phyloP scores from a whole-genome alignment of 2,797 vertebrate genomes.

The Pangasius djambal region DNA sequence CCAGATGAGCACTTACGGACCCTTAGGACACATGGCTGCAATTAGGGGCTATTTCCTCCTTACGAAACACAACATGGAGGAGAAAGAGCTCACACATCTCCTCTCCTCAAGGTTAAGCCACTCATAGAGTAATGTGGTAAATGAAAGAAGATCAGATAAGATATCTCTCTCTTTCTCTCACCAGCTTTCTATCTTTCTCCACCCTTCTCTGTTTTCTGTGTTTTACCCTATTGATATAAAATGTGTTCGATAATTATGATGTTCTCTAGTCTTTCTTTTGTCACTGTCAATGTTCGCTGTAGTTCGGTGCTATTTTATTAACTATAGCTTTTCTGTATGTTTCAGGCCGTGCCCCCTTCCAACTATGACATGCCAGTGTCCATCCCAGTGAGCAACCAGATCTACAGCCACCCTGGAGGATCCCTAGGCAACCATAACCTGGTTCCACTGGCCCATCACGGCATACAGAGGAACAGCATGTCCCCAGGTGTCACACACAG shows the following conservation, averaged over 20 bases:
- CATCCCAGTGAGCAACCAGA: constrained; percentile 97
- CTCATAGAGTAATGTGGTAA: constrained; percentile 74
- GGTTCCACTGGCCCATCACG: constrained; percentile 93
- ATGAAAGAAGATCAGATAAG: constrained; percentile 58
- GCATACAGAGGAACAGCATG: constrained; percentile 99
- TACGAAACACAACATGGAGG: constrained; percentile 78
- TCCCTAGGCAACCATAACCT: constrained; percentile 97
- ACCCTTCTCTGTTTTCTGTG: not conserved
- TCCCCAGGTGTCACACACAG: constrained; percentile 98
- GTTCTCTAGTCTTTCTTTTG: not conserved
- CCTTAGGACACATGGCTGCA: constrained; percentile 81
- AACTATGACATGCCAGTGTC: constrained; percentile 99
- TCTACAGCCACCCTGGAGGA: constrained; percentile 93
- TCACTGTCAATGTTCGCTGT: not conserved
- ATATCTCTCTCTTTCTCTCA: not conserved
- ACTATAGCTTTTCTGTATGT: not conserved
- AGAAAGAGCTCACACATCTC: constrained; percentile 77
- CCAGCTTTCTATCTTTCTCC: not conserved
- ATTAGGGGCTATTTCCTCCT: constrained; percentile 82
- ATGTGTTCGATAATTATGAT: not conserved
- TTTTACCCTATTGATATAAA: not conserved
- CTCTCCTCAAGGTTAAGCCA: constrained; percentile 76
- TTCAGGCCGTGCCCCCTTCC: constrained; percentile 92
- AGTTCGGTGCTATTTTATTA: constrained; percentile 4
- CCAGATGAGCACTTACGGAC: constrained; percentile 70